Evolutionary conservation across 1,140 invertebrate genomes (phyloP).

Genomic region (Thaumatotibia leucotreta): DNA sequence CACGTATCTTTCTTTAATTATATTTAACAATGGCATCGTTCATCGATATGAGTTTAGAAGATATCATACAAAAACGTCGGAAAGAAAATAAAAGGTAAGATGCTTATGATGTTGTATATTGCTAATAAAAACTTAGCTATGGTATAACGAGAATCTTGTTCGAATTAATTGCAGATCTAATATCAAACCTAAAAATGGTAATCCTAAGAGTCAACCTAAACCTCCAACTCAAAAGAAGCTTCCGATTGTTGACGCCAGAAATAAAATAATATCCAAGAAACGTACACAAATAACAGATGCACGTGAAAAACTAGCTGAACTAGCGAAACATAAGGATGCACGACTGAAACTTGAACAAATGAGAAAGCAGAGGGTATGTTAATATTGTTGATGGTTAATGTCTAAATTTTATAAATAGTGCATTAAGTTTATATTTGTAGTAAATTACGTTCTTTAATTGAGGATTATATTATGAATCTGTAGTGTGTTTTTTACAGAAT

Average conservation of each 20-base stretch:
- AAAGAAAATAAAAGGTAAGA: constrained; percentile 43
- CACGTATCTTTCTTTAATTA: background rate
- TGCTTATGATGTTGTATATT: background rate
- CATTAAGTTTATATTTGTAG: too few species aligned
- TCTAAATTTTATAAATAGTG: too few species aligned
- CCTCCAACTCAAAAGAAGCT: constrained; percentile 27
- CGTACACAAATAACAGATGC: constrained; percentile 81
- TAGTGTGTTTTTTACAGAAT: background rate
- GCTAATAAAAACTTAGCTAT: background rate
- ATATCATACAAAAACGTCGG: constrained; percentile 64
- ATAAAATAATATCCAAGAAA: constrained; percentile 83
- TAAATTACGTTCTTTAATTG: too few species aligned
- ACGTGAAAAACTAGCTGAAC: constrained; percentile 80
- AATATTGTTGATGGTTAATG: background rate
- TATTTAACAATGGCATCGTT: constrained; percentile 46
- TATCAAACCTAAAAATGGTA: constrained; percentile 21
- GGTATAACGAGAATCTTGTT: constrained; percentile 2
- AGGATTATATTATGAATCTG: too few species aligned
- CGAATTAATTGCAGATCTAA: constrained; percentile 23
- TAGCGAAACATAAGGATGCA: constrained; percentile 82
- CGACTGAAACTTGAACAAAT: constrained; percentile 79
- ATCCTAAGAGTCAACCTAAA: constrained; percentile 29
- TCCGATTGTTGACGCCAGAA: constrained; percentile 77
- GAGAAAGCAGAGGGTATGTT: constrained; percentile 56
- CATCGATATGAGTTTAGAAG: constrained; percentile 66